Percentiles rank a stretch among this genome's conserved stretches.
phyloP scores from a whole-genome alignment of 2,113 vertebrate species.

The Perccottus glenii region DNA sequence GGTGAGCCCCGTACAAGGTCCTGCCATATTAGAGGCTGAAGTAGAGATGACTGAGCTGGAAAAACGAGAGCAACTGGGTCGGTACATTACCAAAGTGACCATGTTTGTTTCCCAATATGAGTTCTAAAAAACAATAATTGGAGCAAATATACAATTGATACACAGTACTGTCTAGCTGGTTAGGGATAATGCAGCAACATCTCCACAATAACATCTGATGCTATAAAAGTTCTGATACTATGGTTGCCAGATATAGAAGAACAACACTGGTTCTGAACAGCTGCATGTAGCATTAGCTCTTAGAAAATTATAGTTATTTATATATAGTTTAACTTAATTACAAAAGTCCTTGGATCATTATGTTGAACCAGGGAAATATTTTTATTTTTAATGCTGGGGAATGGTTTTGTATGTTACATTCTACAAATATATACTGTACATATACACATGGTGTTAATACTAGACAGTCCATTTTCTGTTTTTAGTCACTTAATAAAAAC shows the following conservation, averaged over 20 bases:
- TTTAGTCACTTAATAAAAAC: background rate
- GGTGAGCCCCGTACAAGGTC: constrained; percentile 77
- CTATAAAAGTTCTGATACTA: background rate
- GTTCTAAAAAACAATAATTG: constrained; percentile 68
- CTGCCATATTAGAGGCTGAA: constrained; percentile 81
- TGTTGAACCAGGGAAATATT: background rate
- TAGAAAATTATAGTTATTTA: background rate
- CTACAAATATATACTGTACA: background rate
- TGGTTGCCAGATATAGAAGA: background rate
- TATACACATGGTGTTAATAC: no score
- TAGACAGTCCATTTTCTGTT: background rate
- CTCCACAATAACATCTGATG: background rate
- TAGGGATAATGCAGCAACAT: background rate
- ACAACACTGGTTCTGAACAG: background rate
- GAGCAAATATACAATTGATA: background rate
- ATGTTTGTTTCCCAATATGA: constrained; percentile 85
- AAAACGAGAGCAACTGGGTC: constrained; percentile 77
- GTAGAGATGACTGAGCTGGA: constrained; percentile 90
- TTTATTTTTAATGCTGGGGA: background rate
- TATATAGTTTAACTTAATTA: background rate
- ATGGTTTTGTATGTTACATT: background rate
- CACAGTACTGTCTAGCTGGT: no score
- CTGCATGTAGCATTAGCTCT: background rate
- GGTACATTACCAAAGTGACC: constrained; percentile 86
- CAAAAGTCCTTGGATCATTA: background rate